Conservation (phyloP, 1,140 invertebrate genomes). For the Ganaspis sp. region DNA sequence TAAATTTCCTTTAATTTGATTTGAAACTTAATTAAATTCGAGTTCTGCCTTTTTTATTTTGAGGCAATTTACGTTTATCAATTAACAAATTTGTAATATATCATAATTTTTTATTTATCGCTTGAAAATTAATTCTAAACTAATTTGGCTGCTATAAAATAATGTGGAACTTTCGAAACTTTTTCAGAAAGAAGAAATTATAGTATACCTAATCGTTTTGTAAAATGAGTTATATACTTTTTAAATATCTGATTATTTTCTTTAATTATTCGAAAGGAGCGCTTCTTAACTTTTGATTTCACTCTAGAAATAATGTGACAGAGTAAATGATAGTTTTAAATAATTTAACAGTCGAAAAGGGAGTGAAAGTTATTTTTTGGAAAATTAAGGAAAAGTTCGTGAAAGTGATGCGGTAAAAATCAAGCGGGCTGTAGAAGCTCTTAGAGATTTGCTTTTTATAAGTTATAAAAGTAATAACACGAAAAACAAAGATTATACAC, state of each 20-base stretch:
- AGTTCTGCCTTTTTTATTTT: too few species aligned
- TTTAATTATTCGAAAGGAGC: too few species aligned
- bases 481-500: neutral
- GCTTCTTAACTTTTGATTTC: neutral
- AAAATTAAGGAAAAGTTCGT: neutral
- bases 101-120: too few species aligned
- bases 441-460: neutral
- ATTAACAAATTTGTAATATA: too few species aligned
- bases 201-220: too few species aligned
- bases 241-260: too few species aligned
- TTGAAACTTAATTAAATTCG: too few species aligned
- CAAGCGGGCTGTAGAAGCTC: neutral
- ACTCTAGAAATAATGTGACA: neutral
- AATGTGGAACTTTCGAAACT: neutral
- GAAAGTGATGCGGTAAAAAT: neutral
- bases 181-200: too few species aligned
- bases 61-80: too few species aligned
- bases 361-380: constrained; percentile 26
- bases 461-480: neutral
- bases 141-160: neutral
- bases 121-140: neutral
- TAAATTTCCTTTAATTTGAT: too few species aligned
- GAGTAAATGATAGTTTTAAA: neutral
- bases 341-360: neutral
- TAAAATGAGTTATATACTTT: too few species aligned